Evolutionary conservation across 1,140 invertebrate species (phyloP).

Genomic region (Heliconius eleuchia): DNA sequence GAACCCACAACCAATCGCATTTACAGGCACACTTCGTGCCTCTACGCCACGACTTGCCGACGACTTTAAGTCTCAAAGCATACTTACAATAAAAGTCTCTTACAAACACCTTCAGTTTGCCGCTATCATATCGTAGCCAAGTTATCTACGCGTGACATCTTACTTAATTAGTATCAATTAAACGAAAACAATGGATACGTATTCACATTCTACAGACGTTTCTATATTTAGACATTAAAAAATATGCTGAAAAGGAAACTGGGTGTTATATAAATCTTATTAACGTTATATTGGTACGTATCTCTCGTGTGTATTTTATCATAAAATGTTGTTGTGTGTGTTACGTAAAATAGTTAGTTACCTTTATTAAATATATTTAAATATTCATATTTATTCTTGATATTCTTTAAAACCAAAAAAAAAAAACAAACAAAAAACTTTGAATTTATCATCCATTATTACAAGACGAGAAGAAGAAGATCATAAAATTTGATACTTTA

Average conservation of each 20-base stretch:
- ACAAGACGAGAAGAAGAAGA: background rate
- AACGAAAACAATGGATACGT: background rate
- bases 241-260: background rate
- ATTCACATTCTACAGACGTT: conserved; percentile 1
- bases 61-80: too few species aligned
- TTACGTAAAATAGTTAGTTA: too few species aligned
- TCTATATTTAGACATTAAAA: background rate
- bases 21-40: too few species aligned
- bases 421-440: too few species aligned
- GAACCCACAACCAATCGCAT: too few species aligned
- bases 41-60: too few species aligned
- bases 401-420: too few species aligned
- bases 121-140: background rate
- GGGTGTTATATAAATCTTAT: background rate
- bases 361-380: background rate
- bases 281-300: background rate
- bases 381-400: too few species aligned
- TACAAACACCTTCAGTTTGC: background rate
- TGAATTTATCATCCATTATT: background rate
- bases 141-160: conserved; percentile 7
- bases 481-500: background rate
- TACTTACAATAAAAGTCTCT: too few species aligned
- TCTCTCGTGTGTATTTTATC: too few species aligned
- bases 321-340: too few species aligned
- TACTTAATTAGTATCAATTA: conserved; percentile 5